Evolutionary conservation across 2,113 vertebrate species (phyloP), one percentile per base, ranked within the genome.

Genomic region (Leptocoma aspasia): DNA sequence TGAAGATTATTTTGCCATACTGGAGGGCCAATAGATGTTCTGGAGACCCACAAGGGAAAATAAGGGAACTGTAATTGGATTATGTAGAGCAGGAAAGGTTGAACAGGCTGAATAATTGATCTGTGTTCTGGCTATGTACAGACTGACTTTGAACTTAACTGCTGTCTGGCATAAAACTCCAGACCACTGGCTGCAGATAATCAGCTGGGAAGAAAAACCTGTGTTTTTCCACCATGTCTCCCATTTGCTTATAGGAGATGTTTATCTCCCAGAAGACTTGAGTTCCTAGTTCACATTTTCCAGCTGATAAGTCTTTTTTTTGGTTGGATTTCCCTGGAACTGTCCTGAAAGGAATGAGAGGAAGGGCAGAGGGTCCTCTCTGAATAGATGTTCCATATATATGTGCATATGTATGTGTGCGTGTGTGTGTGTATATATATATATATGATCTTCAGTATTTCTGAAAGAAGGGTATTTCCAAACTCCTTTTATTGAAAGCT

Each of bases 61-160:
- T 71, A 90, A 72, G 52, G 72, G 80, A 89, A 61, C 28, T 83
- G 28, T 95, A 90, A 92, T 93, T 95, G 72, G 86, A 82, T 92
- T 95, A 86, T 1, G 14, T n/a, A 57, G 76, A 86, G 68, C 66
- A 85, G 66, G 31, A 86, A 91, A 42, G 30, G 81, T 85, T 93
- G 86, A 95, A 86, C 69, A 63, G 88, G 73, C 63, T 94, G 82
- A 90, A 57, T 80, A 95, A 89, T 49, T 95, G 86, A 86, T 95
- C 75, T 90, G 61, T 76, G 30, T 42, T 80, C 64, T 94, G 72
- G 53, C 63, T 93, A 7, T 50, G n/a, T 76, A 59, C 35, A 81
- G 68, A 52, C 35, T 94, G 61, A 61, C 86, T 92, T 86, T 87
- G 59, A 95, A 79, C 45, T 45, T 47, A 39, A 39, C 31, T 91